Percentiles rank a stretch among this genome's conserved stretches.
phyloP scores from a whole-genome alignment of 1,140 invertebrate species.

The Apis dorsata region DNA sequence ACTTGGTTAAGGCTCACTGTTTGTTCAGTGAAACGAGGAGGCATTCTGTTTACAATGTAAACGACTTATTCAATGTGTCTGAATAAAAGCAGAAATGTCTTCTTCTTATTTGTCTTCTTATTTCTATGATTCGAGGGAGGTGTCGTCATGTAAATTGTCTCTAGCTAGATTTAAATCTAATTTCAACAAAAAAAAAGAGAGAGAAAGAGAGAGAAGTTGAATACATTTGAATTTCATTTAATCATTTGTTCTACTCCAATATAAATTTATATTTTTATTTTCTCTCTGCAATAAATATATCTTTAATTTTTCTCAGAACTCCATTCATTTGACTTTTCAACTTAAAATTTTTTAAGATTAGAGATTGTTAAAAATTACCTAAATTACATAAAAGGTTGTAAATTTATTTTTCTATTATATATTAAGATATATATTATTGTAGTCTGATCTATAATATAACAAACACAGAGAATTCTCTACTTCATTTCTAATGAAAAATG shows the following conservation, averaged over 20 bases:
- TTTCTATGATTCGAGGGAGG: neutral
- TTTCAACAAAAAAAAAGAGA: constrained; percentile 12
- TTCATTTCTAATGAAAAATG: neutral
- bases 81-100: constrained; percentile 20
- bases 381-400: too few species aligned
- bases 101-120: constrained; percentile 20
- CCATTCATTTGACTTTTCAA: neutral
- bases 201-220: neutral
- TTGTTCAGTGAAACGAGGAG: neutral
- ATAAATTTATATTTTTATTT: neutral
- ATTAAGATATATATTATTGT: neutral
- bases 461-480: neutral
- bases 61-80: constrained; percentile 38
- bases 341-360: too few species aligned
- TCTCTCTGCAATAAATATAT: neutral
- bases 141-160: constrained; percentile 20
- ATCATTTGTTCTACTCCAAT: neutral
- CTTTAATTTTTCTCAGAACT: neutral
- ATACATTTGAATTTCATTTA: constrained; percentile 17
- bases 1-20: neutral
- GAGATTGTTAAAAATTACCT: neutral
- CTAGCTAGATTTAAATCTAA: constrained; percentile 28
- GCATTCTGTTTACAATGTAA: constrained; percentile 28
- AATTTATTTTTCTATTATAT: neutral
- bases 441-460: neutral